Base-by-base conservation (phyloP, 2,888 invertebrate genomes). In the Rhodophaea formosa region DNA sequence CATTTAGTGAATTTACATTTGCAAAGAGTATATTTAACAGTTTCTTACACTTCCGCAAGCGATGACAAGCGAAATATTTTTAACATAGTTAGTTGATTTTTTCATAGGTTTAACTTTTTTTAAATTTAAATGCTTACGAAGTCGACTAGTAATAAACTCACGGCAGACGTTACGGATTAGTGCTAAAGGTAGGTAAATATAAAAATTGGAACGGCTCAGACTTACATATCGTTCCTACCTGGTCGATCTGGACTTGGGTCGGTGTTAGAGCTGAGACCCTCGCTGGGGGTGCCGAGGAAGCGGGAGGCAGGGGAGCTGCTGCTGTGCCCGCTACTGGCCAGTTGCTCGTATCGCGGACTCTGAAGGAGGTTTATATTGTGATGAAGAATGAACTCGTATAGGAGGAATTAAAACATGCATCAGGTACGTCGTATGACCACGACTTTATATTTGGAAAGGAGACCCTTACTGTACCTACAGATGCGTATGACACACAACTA, bases 191-290 rank as follows among this genome's bases (percentile, higher is more conserved):
- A 71, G 76, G 72, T 74, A 77, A 72, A 73, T 73, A 76, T 77
- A 73, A 86, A 88, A 84, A 88, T 90, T 91, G 91, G 91, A 91
- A 91, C 90, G 90, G 79, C 74, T 79, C 64, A 72, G 82, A 89
- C 91, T 92, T 91, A 91, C 91, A 89, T 88, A 88, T 92, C 88
- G 85, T 82, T 89, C 91, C 88, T 92, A 92, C 91, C 92, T 92
- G 87, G 87, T 86, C 87, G 87, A 71, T 84, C 88, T 59, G 88
- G 88, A 70, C 90, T 88, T 56, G 84, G 82, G 69, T 88, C 88
- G 57, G 86, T 86, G 76, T 83, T 69, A 62, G 85, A 83, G 77
- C 86, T 88, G 43, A 82, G 86, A 15, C 74, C 88, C 63, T 87
- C 89, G 70, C 88, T 88, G 54, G 90, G 89, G 8, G 89, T 85